Evolutionary conservation across 2,113 vertebrate species (phyloP).

Genomic region (Oriolus oriolus): DNA sequence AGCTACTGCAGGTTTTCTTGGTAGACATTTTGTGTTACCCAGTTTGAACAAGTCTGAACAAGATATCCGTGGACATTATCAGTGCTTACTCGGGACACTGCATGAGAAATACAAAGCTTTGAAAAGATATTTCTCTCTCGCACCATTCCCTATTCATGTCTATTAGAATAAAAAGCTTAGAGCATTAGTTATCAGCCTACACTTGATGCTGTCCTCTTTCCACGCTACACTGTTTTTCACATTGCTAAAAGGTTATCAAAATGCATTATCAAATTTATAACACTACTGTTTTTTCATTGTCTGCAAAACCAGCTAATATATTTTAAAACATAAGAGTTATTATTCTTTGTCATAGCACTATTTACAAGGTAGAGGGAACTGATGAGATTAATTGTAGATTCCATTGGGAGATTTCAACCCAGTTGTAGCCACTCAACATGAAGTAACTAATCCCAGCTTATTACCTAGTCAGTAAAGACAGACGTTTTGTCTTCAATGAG

Average conservation of each 20-base stretch:
- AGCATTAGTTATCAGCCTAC: not conserved
- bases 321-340: not conserved
- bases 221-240: not conserved
- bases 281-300: not conserved
- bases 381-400: not conserved
- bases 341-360: not conserved
- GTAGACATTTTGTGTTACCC: not conserved
- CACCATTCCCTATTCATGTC: not conserved
- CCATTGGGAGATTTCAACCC: not conserved
- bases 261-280: not conserved
- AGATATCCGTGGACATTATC: not conserved
- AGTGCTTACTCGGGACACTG: not conserved
- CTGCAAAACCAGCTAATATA: not conserved
- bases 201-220: not conserved
- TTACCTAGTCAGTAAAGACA: not conserved
- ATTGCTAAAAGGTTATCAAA: not conserved
- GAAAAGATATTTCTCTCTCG: not conserved
- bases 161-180: not conserved
- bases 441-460: not conserved
- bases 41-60: not conserved
- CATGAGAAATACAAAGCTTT: not conserved
- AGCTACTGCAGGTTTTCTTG: not conserved
- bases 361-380: not conserved
- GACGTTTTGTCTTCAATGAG: not conserved
- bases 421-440: not conserved